Evolutionary conservation across 2,797 vertebrate species (phyloP), one percentile per base, ranked within the genome.

Genomic region (Clarias fuscus): DNA sequence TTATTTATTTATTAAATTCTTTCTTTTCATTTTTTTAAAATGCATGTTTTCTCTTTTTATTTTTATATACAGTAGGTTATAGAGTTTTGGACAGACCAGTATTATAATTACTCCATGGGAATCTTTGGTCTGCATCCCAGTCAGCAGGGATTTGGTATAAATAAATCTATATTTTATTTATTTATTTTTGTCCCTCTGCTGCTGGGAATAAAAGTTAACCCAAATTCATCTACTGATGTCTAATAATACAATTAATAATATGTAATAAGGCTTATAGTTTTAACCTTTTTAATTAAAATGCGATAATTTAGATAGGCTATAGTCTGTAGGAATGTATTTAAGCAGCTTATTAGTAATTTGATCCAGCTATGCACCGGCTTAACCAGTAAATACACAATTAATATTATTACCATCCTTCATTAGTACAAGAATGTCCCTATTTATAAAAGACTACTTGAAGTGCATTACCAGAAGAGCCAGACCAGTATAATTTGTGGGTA

Each of bases 301-400:
- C 43, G 70, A 72, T 72, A 48, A 72, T 72, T 72, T 43, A 72
- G 70, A 48, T 7, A 33, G 20, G 37, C 22, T n/a, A 73, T 24
- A 43, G 22, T 37, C 40, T 48, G 48, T 24, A 43, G 22, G 71
- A 72, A 43, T 73, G 20, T 24, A 48, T 73, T n/a, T 73, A 22
- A 24, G 40, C 71, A 73, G 71, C 40, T 48, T 73, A 73, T 73
- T 24, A 73, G 71, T 73, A 11, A 73, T 73, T 73, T 73, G 20
- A 48, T 48, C 37, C 22, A 73, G 22, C 71, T 43, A 72, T 43
- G 20, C 22, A 48, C 40, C 71, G 43, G 40, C 43, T 72, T 72
- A 11, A 20, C 40, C 37, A 24, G 20, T 43, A 72, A 24, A 72
- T 24, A 43, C 70, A 43, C 43, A 43, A 72, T 72, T 43, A 43